Percentiles rank a stretch among this genome's conserved stretches.
Evolutionary conservation across 2,888 invertebrate species (phyloP).

Genomic region (Orchesellides sinensis): DNA sequence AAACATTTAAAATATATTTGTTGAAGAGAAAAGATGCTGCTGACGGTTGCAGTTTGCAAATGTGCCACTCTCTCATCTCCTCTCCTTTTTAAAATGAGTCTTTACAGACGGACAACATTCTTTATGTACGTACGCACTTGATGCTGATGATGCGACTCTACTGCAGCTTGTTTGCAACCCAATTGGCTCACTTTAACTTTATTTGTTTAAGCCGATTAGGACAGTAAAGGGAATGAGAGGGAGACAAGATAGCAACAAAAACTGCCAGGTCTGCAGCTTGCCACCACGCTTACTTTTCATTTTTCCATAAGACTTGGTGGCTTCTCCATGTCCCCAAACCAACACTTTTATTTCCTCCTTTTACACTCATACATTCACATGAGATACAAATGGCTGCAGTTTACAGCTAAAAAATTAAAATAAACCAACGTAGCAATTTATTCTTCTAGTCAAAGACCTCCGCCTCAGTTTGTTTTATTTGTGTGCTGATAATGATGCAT

Average conservation of each 20-base stretch:
- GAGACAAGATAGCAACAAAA: background rate
- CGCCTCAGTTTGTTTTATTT: too few relatives aligned
- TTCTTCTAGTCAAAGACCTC: too few relatives aligned
- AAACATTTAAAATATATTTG: background rate
- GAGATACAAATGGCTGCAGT: too few relatives aligned
- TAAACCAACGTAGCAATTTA: too few relatives aligned
- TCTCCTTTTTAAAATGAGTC: background rate
- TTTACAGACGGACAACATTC: background rate
- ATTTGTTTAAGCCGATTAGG: conserved; percentile 67
- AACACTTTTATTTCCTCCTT: too few relatives aligned
- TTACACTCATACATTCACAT: too few relatives aligned
- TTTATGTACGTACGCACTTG: background rate
- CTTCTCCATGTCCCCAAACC: too few relatives aligned
- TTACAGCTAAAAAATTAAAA: too few relatives aligned
- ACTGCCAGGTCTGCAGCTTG: too few relatives aligned
- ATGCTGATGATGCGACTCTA: conserved; percentile 39
- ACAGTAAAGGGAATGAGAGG: conserved; percentile 22
- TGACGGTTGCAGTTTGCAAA: conserved; percentile 9
- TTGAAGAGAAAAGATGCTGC: background rate
- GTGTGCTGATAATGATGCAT: too few relatives aligned
- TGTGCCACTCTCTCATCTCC: background rate
- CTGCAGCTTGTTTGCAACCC: conserved; percentile 27
- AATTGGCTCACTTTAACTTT: conserved; percentile 58
- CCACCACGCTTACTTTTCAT: too few relatives aligned
- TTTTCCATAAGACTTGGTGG: too few relatives aligned